Conservation (phyloP, 2,888 invertebrate species). For the Crossocerus cetratus region DNA sequence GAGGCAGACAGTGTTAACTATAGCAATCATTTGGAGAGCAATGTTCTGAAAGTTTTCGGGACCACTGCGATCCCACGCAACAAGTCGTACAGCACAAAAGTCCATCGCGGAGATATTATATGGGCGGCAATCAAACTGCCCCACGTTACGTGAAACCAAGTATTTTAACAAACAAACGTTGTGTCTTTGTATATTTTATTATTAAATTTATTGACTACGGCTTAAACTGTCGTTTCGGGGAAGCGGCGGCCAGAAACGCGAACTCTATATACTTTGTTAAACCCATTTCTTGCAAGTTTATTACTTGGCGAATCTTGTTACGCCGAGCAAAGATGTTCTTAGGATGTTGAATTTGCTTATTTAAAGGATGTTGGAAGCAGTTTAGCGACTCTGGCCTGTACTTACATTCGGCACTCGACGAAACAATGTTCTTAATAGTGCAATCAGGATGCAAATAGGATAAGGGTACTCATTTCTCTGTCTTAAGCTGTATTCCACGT, state of each 20-base stretch:
- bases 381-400: too few relatives aligned
- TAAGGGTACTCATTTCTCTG: too few relatives aligned
- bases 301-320: neutral
- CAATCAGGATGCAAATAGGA: too few relatives aligned
- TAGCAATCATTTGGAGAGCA: too few relatives aligned
- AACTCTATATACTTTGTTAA: constrained; percentile 4
- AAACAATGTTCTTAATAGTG: too few relatives aligned
- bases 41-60: too few relatives aligned
- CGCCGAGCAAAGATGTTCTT: neutral
- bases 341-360: neutral
- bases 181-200: constrained; percentile 3
- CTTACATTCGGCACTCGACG: too few relatives aligned
- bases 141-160: neutral
- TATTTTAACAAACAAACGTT: neutral
- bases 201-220: neutral
- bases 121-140: neutral
- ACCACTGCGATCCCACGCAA: too few relatives aligned
- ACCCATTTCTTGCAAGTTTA: neutral
- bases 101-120: neutral
- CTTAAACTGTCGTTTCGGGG: neutral
- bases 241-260: neutral
- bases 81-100: too few relatives aligned
- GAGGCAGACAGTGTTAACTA: too few relatives aligned
- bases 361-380: neutral
- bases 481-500: too few relatives aligned